Percentiles rank a stretch among this genome's conserved stretches.
Conservation (phyloP, 2,797 vertebrate species). For the Poliocrania exsul region DNA sequence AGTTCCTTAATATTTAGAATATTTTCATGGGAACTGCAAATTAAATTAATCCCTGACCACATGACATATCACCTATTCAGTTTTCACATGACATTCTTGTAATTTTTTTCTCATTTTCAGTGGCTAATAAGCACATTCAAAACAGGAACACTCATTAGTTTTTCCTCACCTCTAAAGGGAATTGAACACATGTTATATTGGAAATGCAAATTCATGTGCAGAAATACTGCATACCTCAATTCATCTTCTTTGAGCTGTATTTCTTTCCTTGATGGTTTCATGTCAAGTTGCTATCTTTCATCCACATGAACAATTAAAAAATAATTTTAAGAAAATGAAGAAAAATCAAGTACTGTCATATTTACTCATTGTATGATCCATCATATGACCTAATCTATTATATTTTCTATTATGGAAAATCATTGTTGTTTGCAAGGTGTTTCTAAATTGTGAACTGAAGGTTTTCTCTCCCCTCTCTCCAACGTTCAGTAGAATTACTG, state of each 20-base stretch:
- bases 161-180: neutral
- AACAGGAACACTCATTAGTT: neutral
- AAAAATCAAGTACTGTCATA: neutral
- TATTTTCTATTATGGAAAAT: neutral
- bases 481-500: neutral
- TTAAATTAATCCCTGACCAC: neutral
- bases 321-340: neutral
- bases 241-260: neutral
- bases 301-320: conserved; percentile 1
- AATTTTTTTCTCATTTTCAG: neutral
- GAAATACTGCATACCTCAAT: neutral
- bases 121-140: neutral
- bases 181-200: neutral
- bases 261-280: neutral
- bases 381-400: neutral
- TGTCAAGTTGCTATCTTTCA: neutral
- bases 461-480: accelerated
- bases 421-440: neutral
- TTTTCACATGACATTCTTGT: neutral
- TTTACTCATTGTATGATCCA: neutral
- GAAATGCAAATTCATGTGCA: neutral
- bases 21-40: neutral
- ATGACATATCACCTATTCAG: neutral
- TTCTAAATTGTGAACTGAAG: neutral
- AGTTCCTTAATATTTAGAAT: neutral